These are phyloP conservation scores for Pterophyllum scalare DNA, from an alignment of 2,113 vertebrate species.

Conservation along the genomic window DNA sequence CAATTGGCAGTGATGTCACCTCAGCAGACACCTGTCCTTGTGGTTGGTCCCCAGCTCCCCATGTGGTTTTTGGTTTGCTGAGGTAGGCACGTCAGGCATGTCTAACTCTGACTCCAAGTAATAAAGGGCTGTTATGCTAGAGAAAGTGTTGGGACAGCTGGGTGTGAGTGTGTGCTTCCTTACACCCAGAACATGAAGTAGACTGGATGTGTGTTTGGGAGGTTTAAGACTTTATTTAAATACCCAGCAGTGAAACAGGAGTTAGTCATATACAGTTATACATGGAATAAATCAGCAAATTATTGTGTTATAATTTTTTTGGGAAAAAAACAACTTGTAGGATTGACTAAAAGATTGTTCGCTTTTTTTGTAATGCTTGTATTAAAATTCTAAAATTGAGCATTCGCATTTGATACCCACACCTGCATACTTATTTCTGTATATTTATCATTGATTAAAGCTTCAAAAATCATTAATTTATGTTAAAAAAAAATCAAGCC, in stretches of 20 bases:
- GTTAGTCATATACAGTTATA: neutral
- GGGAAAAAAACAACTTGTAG: neutral
- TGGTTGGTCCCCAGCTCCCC: constrained; percentile 39
- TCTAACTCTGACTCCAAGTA: constrained; percentile 48
- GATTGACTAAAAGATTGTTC: neutral
- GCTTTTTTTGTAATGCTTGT: neutral
- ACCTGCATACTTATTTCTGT: no score
- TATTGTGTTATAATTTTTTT: neutral
- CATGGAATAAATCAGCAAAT: neutral
- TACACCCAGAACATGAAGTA: constrained; percentile 9
- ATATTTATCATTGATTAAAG: no score
- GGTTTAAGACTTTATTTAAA: constrained; percentile 6
- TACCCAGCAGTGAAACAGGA: neutral
- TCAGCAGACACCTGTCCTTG: constrained; percentile 71
- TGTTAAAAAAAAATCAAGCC: neutral
- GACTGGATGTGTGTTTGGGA: neutral
- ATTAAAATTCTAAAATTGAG: neutral
- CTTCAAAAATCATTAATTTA: neutral
- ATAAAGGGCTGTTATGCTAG: constrained; percentile 53
- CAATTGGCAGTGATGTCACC: constrained; percentile 32
- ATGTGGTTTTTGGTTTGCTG: constrained; percentile 64
- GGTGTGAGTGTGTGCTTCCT: constrained; percentile 21
- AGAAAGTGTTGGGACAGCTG: constrained; percentile 79
- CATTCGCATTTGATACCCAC: no score
- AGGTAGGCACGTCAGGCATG: constrained; percentile 71